Conservation (phyloP, 1,140 invertebrate species). For the Pararge aegeria region DNA sequence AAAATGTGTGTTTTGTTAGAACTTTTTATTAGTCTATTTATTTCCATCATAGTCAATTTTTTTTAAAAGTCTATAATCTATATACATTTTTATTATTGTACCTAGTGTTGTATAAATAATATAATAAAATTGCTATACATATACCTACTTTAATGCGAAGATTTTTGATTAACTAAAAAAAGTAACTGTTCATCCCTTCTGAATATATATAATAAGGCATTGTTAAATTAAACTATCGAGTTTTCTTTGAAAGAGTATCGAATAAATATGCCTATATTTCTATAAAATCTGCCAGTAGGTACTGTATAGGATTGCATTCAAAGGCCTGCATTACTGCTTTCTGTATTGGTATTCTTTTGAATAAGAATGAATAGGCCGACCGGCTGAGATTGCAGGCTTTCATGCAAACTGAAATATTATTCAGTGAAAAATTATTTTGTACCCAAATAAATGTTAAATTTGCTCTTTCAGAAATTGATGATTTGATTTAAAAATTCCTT, state of each 20-base stretch:
- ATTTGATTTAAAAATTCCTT: not conserved
- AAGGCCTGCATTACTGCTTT: not conserved
- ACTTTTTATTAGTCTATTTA: too few species aligned
- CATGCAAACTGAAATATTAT: not conserved
- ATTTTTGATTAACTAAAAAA: too few species aligned
- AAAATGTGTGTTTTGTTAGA: too few species aligned
- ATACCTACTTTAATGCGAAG: too few species aligned
- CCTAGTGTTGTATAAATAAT: too few species aligned
- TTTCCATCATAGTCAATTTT: too few species aligned
- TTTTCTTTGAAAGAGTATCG: not conserved
- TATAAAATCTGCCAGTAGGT: not conserved
- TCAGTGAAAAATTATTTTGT: not conserved
- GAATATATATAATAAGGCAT: not conserved
- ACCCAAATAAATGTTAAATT: not conserved
- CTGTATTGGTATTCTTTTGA: not conserved
- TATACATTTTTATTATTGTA: too few species aligned
- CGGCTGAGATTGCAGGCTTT: not conserved
- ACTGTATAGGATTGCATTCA: not conserved
- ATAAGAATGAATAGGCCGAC: slow-evolving; percentile 2
- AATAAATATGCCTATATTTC: not conserved
- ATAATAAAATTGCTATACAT: too few species aligned
- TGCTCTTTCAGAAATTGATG: not conserved
- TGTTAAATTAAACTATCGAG: not conserved
- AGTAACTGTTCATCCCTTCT: too few species aligned
- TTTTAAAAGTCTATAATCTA: too few species aligned